Base-by-base conservation (phyloP, 1,140 invertebrate genomes). In the Scaptodrosophila lebanonensis region DNA sequence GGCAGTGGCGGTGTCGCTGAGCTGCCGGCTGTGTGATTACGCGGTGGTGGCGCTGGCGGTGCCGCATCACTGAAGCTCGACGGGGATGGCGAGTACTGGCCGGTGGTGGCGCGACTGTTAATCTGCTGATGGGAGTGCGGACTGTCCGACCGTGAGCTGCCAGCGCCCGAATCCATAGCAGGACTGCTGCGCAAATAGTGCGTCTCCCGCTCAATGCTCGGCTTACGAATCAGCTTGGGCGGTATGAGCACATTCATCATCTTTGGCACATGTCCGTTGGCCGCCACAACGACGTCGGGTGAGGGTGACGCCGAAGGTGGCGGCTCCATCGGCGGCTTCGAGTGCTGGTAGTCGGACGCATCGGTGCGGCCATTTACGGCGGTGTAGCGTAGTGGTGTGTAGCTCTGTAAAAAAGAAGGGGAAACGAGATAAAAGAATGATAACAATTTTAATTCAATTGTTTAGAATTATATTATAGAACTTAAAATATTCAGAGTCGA, bases 111-210 rank as follows among this genome's bases (percentile, higher is more conserved):
- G 61, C 79, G 59, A 15, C 84, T 75, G 17, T 68, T 72, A n/a
- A 67, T 45, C 43, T 90, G 71, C 20, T 90, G 89, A 75, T 90
- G 89, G 20, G 64, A 90, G 58, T 93, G 89, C 1, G 95, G 95
- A 88, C 94, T 96, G 77, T 97, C 95, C 0, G 95, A 97, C 16
- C 95, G 89, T 6, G 95, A 95, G 83, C 94, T 96, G 11, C 93
- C 94, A 9, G 94, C 94, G 4, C 94, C 94, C 33, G 94, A 95
- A 64, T 96, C 95, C 32, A 96, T 88, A 0, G 94, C 95, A 0
- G 95, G 95, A 87, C 94, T 95, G 5, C 93, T 93, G 44, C 94
- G 89, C 35, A 84, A 35, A 52, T 82, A 86, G 43, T 93, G 92
- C 15, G 93, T 85, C 79, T 95, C 94, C 30, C 93, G 89, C 86